Evolutionary conservation across 2,113 vertebrate genomes (phyloP).

Genomic region (Atlantisia rogersi): DNA sequence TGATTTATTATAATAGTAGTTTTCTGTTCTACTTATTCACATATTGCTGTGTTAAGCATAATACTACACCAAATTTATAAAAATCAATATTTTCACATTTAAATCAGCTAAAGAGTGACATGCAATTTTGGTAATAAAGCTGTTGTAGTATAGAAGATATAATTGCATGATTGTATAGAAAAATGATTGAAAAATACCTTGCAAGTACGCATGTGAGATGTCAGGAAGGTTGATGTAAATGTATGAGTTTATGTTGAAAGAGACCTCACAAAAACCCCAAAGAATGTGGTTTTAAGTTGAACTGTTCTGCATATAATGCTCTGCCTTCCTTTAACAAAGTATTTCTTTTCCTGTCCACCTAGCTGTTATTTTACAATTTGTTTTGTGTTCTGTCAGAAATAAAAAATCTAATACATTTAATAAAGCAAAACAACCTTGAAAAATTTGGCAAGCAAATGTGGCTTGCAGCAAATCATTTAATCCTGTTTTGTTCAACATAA

Average conservation of each 20-base stretch:
- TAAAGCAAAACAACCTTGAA: neutral
- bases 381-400: neutral
- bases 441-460: neutral
- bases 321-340: neutral
- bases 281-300: neutral
- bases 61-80: neutral
- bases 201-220: neutral
- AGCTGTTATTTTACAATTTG: neutral
- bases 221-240: neutral
- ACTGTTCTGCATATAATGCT: neutral
- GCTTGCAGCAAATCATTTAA: neutral
- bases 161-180: neutral
- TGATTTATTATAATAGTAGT: neutral
- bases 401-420: neutral
- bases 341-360: neutral
- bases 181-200: neutral
- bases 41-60: neutral
- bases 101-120: neutral
- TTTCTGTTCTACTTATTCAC: neutral
- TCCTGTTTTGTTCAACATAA: neutral
- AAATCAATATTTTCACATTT: conserved; percentile 7
- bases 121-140: neutral
- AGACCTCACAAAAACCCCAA: neutral
- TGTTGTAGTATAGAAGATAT: neutral
- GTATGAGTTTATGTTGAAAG: neutral